Evolutionary conservation across 2,888 invertebrate genomes (phyloP).

Genomic region (Xestobium rufovillosum): DNA sequence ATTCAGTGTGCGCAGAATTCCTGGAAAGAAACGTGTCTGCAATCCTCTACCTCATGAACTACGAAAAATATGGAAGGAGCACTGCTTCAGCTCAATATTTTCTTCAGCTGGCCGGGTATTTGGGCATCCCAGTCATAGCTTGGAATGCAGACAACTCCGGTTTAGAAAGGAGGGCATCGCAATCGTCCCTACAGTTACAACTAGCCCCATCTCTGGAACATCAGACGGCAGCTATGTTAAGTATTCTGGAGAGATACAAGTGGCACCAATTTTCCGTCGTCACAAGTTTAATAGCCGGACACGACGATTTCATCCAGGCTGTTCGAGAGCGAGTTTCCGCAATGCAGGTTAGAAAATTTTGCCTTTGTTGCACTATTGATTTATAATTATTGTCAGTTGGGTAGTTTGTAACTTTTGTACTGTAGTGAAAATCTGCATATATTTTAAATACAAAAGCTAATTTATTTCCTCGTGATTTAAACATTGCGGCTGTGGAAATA

Average conservation of each 20-base stretch:
- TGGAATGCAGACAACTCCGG: conserved; percentile 98
- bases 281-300: conserved; percentile 87
- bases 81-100: conserved; percentile 93
- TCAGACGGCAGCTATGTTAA: conserved; percentile 93
- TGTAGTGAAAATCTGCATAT: too few relatives aligned
- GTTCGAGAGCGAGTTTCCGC: conserved; percentile 80
- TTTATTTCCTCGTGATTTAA: too few relatives aligned
- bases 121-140: conserved; percentile 92
- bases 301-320: conserved; percentile 92
- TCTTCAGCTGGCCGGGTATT: conserved; percentile 84
- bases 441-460: too few relatives aligned
- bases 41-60: conserved; percentile 91
- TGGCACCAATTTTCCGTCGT: conserved; percentile 95
- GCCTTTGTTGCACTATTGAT: too few relatives aligned
- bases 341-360: conserved; percentile 54
- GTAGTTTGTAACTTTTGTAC: too few relatives aligned
- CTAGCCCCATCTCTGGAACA: conserved; percentile 95
- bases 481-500: too few relatives aligned
- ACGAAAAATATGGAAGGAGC: conserved; percentile 87
- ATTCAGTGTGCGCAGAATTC: conserved; percentile 83
- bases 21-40: conserved; percentile 83
- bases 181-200: conserved; percentile 84
- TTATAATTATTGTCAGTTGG: too few relatives aligned
- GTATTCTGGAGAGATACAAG: conserved; percentile 89
- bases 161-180: conserved; percentile 62